phyloP scores from a whole-genome alignment of 2,113 vertebrate species.

The Syrrhaptes paradoxus region DNA sequence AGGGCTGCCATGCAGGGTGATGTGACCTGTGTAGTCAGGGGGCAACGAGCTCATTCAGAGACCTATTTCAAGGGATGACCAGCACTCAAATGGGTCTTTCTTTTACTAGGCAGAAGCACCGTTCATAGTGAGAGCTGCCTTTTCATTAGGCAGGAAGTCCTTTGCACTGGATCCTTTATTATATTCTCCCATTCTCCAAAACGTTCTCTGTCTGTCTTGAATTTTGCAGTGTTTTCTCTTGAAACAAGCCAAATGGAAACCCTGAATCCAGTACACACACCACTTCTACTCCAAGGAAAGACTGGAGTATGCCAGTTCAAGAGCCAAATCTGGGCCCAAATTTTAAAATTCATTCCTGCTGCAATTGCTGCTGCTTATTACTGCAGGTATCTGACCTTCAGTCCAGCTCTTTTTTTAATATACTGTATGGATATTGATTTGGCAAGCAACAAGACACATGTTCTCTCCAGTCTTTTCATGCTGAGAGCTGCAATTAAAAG shows the following conservation, averaged over 20 bases:
- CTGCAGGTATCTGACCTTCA: background rate
- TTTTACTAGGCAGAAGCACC: background rate
- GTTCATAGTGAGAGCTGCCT: background rate
- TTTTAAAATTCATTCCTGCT: background rate
- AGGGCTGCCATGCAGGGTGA: background rate
- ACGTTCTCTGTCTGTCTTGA: background rate
- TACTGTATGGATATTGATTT: slow-evolving; percentile 3
- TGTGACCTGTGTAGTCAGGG: background rate
- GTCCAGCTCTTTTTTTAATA: background rate
- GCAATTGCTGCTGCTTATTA: background rate
- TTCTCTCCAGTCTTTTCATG: background rate
- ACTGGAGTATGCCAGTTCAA: background rate
- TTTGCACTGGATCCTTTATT: background rate
- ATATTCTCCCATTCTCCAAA: background rate
- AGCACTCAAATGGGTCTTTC: background rate
- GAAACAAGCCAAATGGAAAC: background rate
- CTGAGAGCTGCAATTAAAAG: slow-evolving; percentile 23
- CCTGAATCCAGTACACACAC: background rate
- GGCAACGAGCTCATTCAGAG: background rate
- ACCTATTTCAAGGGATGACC: background rate
- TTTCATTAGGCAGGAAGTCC: background rate
- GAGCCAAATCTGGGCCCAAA: background rate
- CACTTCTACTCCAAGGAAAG: background rate
- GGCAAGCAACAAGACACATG: background rate
- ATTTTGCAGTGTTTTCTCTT: background rate